Base-by-base conservation (phyloP, 1,140 invertebrate species). In the Theocolax elegans region DNA sequence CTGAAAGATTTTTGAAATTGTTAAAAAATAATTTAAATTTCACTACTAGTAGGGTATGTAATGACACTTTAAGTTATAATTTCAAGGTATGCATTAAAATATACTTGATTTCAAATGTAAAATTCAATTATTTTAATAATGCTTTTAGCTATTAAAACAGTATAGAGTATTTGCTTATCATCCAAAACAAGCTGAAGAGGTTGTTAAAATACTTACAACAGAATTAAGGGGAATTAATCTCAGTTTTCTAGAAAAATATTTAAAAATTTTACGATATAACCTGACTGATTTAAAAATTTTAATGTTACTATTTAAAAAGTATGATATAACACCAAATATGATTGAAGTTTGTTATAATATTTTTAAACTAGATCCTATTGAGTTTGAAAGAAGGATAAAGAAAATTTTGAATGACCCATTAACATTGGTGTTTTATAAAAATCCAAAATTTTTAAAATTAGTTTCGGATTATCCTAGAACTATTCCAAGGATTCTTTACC, bases 401-500 rank as follows among this genome's bases (percentile, higher is more conserved):
- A 75, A 79, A 67, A 78, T 89, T 29, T 78, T 81, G 72, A 71
- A 72, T 12, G 82, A 78, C 46, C 85, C 86, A 10, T 87, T 89
- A 60, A 83, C 90, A 17, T 77, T 80, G 31, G 38, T 87, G 31
- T 86, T 88, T 72, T 75, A 76, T 3, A 79, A 85, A 21, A 84
- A 89, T 82, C 86, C 86, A 29, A 80, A 83, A 72, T 84, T 89
- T 67, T 75, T 90, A 9, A 78, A 79, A 75, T 79, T 90, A 71
- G 82, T 90, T 25, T 56, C 80, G 23, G 81, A 84, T 65, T 87
- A 87, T 46, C 84, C 83, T 2, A 83, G 77, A 48, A 82, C 85
- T 3, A 77, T 82, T 29, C 75, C 82, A 35, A 83, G 89, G 60
- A 48, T 90, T 2, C 54, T 71, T 15, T 87, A 84, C 71, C 77